These are phyloP conservation scores for Isurus oxyrinchus DNA, from an alignment of 2,113 vertebrate genomes.

Conservation along the genomic window DNA sequence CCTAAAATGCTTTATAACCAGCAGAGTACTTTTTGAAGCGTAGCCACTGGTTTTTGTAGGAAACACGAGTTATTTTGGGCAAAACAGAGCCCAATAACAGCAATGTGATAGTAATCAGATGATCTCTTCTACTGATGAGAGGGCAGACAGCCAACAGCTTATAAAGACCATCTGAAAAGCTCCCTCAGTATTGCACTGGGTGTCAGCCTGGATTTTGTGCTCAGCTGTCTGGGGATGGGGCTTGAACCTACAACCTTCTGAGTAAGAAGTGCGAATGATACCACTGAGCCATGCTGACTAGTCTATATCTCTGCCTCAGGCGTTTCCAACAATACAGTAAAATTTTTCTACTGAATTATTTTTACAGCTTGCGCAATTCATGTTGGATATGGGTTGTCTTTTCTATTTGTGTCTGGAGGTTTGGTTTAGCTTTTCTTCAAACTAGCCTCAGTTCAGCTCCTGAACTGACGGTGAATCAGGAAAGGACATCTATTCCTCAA, in stretches of 20 bases:
- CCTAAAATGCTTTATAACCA: background rate
- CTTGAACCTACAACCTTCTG: background rate
- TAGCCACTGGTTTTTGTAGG: background rate
- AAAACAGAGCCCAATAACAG: background rate
- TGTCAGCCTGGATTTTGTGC: background rate
- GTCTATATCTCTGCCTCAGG: background rate
- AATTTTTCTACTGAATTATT: no score
- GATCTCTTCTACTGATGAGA: background rate
- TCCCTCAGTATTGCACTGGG: background rate
- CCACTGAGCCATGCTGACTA: background rate
- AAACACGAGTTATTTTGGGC: background rate
- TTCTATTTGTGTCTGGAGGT: background rate
- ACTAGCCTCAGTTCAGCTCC: background rate
- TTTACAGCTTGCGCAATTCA: background rate
- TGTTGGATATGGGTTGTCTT: background rate
- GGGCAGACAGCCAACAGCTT: background rate
- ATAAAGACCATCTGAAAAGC: background rate
- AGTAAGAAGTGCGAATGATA: background rate
- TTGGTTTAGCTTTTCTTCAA: background rate
- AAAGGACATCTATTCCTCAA: background rate
- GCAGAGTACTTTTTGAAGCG: background rate
- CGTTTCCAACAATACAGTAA: background rate
- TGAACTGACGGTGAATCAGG: background rate
- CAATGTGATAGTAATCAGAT: background rate
- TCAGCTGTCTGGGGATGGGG: background rate